phyloP scores from a whole-genome alignment of 2,888 invertebrate species.

The Parnassius orleans region DNA sequence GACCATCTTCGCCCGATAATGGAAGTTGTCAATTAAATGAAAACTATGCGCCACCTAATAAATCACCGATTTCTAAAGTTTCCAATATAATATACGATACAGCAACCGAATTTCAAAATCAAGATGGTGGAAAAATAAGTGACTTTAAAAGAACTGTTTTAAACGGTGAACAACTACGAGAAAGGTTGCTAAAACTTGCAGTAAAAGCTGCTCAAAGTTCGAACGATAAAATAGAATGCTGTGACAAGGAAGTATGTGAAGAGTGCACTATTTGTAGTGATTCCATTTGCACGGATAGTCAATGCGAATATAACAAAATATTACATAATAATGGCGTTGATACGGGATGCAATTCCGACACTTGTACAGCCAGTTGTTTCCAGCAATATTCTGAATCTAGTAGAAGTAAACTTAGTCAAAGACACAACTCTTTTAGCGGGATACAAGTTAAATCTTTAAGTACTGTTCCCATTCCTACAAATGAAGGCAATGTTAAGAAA shows the following conservation, averaged over 20 bases:
- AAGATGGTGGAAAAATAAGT: slow-evolving; percentile 60
- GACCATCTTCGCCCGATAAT: slow-evolving; percentile 82
- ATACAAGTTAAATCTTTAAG: slow-evolving; percentile 66
- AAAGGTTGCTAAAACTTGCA: slow-evolving; percentile 83
- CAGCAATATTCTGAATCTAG: slow-evolving; percentile 61
- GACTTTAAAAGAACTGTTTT: slow-evolving; percentile 75
- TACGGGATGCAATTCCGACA: slow-evolving; percentile 69
- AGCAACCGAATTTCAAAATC: slow-evolving; percentile 42
- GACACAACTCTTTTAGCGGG: slow-evolving; percentile 75
- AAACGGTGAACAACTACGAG: slow-evolving; percentile 84
- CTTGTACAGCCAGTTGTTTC: slow-evolving; percentile 67
- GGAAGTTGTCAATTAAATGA: slow-evolving; percentile 76
- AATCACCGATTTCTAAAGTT: slow-evolving; percentile 48
- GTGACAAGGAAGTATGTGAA: slow-evolving; percentile 76
- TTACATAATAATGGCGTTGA: slow-evolving; percentile 72
- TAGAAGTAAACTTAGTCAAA: slow-evolving; percentile 58
- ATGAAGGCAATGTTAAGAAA: slow-evolving; percentile 67
- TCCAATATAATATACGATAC: slow-evolving; percentile 53
- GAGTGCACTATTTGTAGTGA: slow-evolving; percentile 77
- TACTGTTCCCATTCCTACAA: slow-evolving; percentile 49
- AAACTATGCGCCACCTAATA: slow-evolving; percentile 63
- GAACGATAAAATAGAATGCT: slow-evolving; percentile 75
- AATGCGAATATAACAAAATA: slow-evolving; percentile 73
- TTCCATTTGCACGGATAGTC: slow-evolving; percentile 75
- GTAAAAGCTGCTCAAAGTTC: slow-evolving; percentile 73